phyloP scores from a whole-genome alignment of 2,113 vertebrate genomes.

The Egretta garzetta region DNA sequence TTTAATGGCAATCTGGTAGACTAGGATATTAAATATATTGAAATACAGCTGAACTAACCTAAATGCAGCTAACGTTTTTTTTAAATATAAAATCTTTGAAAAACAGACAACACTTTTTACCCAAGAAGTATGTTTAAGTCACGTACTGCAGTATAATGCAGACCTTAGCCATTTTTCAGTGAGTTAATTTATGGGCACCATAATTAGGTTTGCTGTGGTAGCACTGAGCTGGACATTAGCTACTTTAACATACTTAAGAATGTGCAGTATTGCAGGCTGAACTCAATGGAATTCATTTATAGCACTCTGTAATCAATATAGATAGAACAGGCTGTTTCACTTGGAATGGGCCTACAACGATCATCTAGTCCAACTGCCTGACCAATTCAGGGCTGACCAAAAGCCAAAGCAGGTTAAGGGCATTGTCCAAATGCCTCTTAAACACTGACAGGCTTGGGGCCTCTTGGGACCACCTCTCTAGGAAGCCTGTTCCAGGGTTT shows the following conservation, averaged over 20 bases:
- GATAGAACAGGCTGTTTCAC: not conserved
- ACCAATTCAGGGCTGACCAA: not conserved
- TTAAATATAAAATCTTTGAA: not conserved
- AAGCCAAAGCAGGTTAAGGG: not conserved
- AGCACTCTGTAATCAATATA: not conserved
- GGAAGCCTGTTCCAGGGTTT: not conserved
- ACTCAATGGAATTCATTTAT: not conserved
- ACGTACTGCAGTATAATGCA: not conserved
- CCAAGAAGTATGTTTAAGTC: not conserved
- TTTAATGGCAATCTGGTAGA: not conserved
- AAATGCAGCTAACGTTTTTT: not conserved
- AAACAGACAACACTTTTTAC: not conserved
- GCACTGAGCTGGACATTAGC: not conserved
- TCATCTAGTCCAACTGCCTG: not conserved
- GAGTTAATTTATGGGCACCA: not conserved
- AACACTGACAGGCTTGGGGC: not conserved
- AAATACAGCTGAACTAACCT: not conserved
- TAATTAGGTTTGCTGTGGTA: not conserved
- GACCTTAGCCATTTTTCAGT: not conserved
- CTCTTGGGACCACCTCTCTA: rapidly evolving
- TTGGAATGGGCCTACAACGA: not conserved
- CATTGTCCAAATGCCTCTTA: not conserved
- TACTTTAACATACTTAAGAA: not conserved
- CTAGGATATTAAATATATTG: not conserved
- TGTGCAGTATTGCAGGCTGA: not conserved